Evolutionary conservation across 2,113 vertebrate genomes (phyloP), one percentile per base, ranked within the genome.

Genomic region (Guaruba guarouba): DNA sequence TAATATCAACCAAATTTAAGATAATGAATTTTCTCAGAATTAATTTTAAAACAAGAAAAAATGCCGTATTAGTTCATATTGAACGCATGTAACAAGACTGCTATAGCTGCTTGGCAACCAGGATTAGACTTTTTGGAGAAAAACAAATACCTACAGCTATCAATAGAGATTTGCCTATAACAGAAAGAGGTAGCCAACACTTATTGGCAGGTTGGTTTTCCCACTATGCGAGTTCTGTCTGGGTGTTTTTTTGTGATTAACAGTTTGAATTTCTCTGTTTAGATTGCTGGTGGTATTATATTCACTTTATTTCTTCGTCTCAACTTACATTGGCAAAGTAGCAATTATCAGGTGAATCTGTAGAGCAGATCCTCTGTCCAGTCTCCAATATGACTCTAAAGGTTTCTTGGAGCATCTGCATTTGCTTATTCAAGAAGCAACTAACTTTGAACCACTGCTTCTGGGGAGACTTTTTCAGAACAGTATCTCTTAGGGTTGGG

Each of bases 31-130:
- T 92, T 67, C 27, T 86, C 49, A 66, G 7, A 81, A 69, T 90
- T 92, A 88, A 68, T 91, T 95, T 93, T 86, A 87, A 82, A 62
- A 46, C 23, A 82, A 91, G 18, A 69, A 85, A 88, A 91, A 92
- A 94, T 9, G 18, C 69, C 9, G 35, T 33, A n/a, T 68, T 41
- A 77, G 37, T 79, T 91, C 20, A n/a, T 81, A 67, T n/a, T 8
- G 2, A 92, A 61, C 27, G 49, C 59, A 66, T 55, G 31, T 84
- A 90, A 87, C 3, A 6, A 85, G 70, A 54, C 64, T 66, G 55
- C 13, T 49, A 19, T 33, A 64, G 79, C 89, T 95, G 64, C 88
- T 82, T 89, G 49, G 83, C n/a, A 97, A 94, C 85, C 4, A 51
- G 54, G 24, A 86, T 46, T 69, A 63, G 41, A 75, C 7, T 43